These are phyloP conservation scores for Mechanitis messenoides DNA, from an alignment of 2,888 invertebrate species.

Conservation along the genomic window DNA sequence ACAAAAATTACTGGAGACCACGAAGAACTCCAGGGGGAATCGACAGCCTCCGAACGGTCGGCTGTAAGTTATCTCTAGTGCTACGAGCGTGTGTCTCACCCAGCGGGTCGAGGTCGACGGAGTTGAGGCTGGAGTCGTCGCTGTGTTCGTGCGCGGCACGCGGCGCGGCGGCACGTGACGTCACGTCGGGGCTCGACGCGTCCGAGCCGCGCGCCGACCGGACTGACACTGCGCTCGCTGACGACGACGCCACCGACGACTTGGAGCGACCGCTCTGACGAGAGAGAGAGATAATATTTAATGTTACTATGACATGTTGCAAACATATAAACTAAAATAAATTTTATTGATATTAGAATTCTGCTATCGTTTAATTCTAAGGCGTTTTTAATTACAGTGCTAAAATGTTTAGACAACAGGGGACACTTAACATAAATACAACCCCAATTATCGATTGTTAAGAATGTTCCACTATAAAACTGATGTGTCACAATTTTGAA, in stretches of 20 bases:
- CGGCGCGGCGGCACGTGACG: slow-evolving; percentile 68
- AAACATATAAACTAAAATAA: background rate
- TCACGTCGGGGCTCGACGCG: slow-evolving; percentile 71
- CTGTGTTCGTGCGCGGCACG: slow-evolving; percentile 77
- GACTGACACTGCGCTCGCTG: slow-evolving; percentile 66
- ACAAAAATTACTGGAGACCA: no score
- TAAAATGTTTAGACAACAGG: no score
- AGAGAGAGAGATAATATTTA: background rate
- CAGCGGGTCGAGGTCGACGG: slow-evolving; percentile 88
- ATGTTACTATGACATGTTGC: background rate
- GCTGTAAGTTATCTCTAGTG: no score
- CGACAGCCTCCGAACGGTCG: no score
- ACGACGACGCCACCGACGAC: slow-evolving; percentile 71
- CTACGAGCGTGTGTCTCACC: slow-evolving; percentile 50
- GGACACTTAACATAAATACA: no score
- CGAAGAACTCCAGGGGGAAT: no score
- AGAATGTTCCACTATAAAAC: no score
- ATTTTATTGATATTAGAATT: no score
- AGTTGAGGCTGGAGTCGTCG: slow-evolving; percentile 94
- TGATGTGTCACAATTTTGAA: background rate
- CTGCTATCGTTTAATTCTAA: no score
- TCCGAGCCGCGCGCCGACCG: slow-evolving; percentile 69
- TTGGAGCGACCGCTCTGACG: slow-evolving; percentile 79
- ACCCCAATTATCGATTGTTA: no score
- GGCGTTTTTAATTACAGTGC: no score